A percentile compares a stretch with the other conserved stretches of the same genome.
Conservation (phyloP, 2,888 invertebrate species). For the Drosophila quinaria region DNA sequence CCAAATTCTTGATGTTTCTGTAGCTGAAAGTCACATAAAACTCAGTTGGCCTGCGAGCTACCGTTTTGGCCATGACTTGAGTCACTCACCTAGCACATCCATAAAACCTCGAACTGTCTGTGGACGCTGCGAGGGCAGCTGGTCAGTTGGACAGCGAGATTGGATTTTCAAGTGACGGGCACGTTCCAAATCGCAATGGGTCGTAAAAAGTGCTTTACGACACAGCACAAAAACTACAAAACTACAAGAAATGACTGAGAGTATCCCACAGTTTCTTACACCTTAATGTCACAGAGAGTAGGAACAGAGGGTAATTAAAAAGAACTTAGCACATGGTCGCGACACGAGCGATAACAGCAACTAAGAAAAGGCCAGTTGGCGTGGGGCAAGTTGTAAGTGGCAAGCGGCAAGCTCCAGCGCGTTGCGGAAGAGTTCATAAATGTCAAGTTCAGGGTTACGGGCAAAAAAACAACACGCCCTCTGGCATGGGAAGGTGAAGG, state of each 20-base stretch:
- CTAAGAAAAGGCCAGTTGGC: conserved; percentile 21
- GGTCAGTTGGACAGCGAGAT: conserved; percentile 25
- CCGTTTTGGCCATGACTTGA: conserved; percentile 20
- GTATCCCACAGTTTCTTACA: conserved; percentile 17
- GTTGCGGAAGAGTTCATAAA: conserved; percentile 62
- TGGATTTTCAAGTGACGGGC: conserved; percentile 52
- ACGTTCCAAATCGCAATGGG: conserved; percentile 54
- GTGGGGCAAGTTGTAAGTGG: conserved; percentile 14
- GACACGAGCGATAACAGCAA: conserved; percentile 53
- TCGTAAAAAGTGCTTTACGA: conserved; percentile 57
- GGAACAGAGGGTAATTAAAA: conserved; percentile 65
- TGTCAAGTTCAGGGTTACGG: conserved; percentile 76
- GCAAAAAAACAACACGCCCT: conserved; percentile 39
- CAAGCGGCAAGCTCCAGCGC: conserved; percentile 28
- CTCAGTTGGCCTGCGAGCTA: conserved; percentile 20
- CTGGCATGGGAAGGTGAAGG: neutral
- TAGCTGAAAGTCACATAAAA: neutral
- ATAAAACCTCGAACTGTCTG: conserved; percentile 32
- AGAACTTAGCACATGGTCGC: conserved; percentile 72
- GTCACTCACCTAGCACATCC: conserved; percentile 14
- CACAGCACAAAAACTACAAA: conserved; percentile 20
- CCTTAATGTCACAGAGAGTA: conserved; percentile 21
- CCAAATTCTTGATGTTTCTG: conserved; percentile 12
- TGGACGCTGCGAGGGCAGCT: conserved; percentile 14
- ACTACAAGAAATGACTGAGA: conserved; percentile 28